Evolutionary conservation across 1,140 invertebrate genomes (phyloP).

Genomic region (Helicorthomorpha holstii): DNA sequence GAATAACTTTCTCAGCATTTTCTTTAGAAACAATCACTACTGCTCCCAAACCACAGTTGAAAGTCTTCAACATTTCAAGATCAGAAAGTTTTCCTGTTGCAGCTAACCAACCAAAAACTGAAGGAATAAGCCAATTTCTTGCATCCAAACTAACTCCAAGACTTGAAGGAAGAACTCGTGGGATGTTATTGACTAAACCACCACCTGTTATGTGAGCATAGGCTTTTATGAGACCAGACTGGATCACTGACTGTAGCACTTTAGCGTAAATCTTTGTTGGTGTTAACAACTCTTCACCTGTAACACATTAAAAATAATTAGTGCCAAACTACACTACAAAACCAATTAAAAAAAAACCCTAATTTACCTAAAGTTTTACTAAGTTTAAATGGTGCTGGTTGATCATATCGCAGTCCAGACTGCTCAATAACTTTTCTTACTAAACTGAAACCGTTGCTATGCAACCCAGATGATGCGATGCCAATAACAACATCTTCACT

Average conservation of each 20-base stretch:
- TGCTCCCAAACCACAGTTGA: constrained; percentile 85
- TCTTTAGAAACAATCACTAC: constrained; percentile 52
- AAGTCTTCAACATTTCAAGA: constrained; percentile 65
- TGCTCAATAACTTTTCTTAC: constrained; percentile 43
- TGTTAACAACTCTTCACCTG: background rate
- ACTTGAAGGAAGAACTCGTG: constrained; percentile 48
- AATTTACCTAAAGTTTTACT: background rate
- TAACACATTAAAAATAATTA: constrained; percentile 1
- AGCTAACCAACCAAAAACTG: constrained; percentile 41
- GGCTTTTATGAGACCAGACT: background rate
- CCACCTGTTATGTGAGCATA: constrained; percentile 88
- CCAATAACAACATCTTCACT: constrained; percentile 69
- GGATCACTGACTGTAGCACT: background rate
- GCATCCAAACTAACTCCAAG: constrained; percentile 54
- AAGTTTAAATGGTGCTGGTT: background rate
- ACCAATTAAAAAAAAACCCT: background rate
- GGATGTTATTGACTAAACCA: constrained; percentile 81
- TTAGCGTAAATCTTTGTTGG: background rate
- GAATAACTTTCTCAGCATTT: constrained; percentile 21
- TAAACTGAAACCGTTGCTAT: constrained; percentile 92
- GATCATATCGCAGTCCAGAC: background rate
- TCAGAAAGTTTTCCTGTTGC: constrained; percentile 32
- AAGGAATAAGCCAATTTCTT: constrained; percentile 49
- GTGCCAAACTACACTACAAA: background rate
- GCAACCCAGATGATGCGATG: constrained; percentile 70